Evolutionary conservation across 2,113 vertebrate species (phyloP).

Genomic region (Anseranas semipalmata): DNA sequence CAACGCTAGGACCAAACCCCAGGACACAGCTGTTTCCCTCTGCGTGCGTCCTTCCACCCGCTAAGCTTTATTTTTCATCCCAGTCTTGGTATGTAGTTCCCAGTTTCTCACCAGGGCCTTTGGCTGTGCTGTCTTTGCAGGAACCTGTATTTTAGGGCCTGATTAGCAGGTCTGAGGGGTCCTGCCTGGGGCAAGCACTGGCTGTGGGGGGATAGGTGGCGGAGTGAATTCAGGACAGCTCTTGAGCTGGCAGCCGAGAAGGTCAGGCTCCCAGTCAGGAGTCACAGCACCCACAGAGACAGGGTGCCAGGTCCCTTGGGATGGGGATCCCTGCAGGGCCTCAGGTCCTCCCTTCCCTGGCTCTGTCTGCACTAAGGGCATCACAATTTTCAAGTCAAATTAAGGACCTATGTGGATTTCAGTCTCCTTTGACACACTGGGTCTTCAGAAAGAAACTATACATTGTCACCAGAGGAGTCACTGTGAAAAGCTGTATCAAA

Average conservation of each 20-base stretch:
- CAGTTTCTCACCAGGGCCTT: background rate
- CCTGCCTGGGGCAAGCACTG: background rate
- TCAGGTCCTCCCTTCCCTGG: accelerated
- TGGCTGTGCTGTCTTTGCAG: background rate
- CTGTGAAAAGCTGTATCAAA: background rate
- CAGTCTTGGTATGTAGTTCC: background rate
- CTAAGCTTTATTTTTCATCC: background rate
- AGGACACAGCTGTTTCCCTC: background rate
- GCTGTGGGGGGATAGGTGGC: accelerated
- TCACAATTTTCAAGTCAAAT: background rate
- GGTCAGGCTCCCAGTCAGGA: background rate
- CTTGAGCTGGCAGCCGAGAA: background rate
- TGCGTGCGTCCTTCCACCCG: background rate
- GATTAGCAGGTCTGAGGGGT: conserved; percentile 16
- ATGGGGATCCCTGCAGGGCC: background rate
- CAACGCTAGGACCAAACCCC: background rate
- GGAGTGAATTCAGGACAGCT: background rate
- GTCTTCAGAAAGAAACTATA: background rate
- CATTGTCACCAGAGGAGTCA: background rate
- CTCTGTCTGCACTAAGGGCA: background rate
- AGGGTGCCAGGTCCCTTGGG: background rate
- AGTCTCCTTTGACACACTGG: background rate
- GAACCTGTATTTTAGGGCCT: conserved; percentile 16
- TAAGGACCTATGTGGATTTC: background rate
- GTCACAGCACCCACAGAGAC: background rate